Evolutionary conservation across 2,113 vertebrate species (phyloP).

Genomic region (Lepisosteus oculatus): DNA sequence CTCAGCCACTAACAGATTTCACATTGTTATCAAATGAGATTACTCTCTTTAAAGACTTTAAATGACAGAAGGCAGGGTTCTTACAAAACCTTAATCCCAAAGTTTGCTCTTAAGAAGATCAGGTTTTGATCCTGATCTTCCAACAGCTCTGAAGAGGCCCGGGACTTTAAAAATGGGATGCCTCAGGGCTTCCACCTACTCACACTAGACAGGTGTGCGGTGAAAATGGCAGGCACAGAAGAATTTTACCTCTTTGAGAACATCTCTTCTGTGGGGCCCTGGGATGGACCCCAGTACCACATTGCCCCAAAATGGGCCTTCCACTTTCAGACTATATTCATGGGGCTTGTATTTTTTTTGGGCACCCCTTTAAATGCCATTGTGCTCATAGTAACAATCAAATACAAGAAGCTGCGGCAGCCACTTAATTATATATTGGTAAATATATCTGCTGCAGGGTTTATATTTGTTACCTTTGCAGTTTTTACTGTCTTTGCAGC

Average conservation of each 20-base stretch:
- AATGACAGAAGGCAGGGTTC: not conserved
- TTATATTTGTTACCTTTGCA: slow-evolving; percentile 55
- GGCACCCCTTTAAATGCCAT: slow-evolving; percentile 58
- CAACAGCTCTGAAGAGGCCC: slow-evolving; percentile 37
- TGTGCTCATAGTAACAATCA: slow-evolving; percentile 57
- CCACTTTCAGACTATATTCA: slow-evolving; percentile 62
- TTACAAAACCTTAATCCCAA: slow-evolving; percentile 44
- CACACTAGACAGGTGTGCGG: not conserved
- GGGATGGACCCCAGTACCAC: slow-evolving; percentile 68
- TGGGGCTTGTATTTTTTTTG: slow-evolving; percentile 57
- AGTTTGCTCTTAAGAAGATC: slow-evolving; percentile 40
- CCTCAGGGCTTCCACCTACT: not conserved
- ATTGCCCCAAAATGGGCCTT: slow-evolving; percentile 63
- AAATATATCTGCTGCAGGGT: slow-evolving; percentile 56
- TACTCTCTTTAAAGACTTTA: not conserved
- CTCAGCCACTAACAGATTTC: not conserved
- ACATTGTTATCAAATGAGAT: not conserved
- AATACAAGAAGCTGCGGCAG: slow-evolving; percentile 62
- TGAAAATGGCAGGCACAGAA: slow-evolving; percentile 55
- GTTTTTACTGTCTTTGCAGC: slow-evolving; percentile 55
- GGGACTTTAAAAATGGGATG: not conserved
- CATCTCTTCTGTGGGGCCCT: slow-evolving; percentile 42
- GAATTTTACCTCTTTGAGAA: slow-evolving; percentile 65
- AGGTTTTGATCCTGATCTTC: slow-evolving; percentile 37
- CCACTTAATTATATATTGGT: slow-evolving; percentile 69